These are phyloP conservation scores for Archegozetes longisetosus DNA, from an alignment of 1,140 invertebrate species.

Conservation along the genomic window DNA sequence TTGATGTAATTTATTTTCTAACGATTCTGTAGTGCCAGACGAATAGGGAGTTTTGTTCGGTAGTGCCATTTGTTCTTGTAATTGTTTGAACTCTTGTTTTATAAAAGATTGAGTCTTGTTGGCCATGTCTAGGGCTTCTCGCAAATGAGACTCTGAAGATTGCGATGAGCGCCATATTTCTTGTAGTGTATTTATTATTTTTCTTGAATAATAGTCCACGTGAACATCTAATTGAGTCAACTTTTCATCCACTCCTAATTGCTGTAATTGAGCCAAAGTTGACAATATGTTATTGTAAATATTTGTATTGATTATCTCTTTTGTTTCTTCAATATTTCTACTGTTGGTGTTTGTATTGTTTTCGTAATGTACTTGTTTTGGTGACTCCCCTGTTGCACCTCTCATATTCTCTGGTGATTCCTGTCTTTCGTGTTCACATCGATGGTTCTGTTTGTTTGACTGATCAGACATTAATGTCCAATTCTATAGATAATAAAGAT, in stretches of 20 bases:
- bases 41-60: conserved; percentile 9
- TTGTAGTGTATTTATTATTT: conserved; percentile 19
- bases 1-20: conserved; percentile 23
- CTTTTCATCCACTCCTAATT: conserved; percentile 17
- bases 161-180: conserved; percentile 16
- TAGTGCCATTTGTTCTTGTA: conserved; percentile 17
- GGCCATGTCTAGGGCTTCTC: conserved; percentile 10
- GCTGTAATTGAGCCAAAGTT: conserved; percentile 14
- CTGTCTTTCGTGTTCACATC: too few relatives aligned
- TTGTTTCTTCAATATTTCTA: background rate
- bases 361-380: too few relatives aligned
- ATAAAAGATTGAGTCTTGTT: conserved; percentile 17
- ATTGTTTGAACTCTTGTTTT: conserved; percentile 13
- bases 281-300: conserved; percentile 7
- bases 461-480: too few relatives aligned
- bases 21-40: conserved; percentile 22
- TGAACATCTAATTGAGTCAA: conserved; percentile 19
- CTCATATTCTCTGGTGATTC: too few relatives aligned
- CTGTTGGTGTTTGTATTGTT: background rate
- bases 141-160: conserved; percentile 9
- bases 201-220: conserved; percentile 19
- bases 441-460: too few relatives aligned
- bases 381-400: too few relatives aligned
- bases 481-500: too few relatives aligned
- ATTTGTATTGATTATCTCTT: conserved; percentile 1